A percentile compares a stretch with the other conserved stretches of the same genome.
Conservation (phyloP, 2,888 invertebrate species). For the Philonicus albiceps region DNA sequence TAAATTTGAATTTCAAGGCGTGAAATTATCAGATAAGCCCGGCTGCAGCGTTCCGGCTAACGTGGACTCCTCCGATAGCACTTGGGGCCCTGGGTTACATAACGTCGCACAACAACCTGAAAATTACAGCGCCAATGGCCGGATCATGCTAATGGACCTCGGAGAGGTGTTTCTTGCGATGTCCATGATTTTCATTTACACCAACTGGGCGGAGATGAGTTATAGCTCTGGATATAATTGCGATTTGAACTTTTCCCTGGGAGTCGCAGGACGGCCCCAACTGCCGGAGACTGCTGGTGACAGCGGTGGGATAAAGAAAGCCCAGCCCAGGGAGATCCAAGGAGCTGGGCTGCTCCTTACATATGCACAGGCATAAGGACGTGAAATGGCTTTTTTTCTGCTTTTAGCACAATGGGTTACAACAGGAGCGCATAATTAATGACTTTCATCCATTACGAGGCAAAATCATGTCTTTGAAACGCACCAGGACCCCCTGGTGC, state of each 20-base stretch:
- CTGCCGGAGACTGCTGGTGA: neutral
- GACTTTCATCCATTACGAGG: slow-evolving; percentile 40
- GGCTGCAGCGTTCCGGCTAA: neutral
- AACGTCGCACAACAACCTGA: slow-evolving; percentile 22
- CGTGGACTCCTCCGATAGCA: slow-evolving; percentile 5
- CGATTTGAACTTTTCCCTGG: slow-evolving; percentile 3
- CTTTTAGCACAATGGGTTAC: slow-evolving; percentile 13
- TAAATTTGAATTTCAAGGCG: slow-evolving; percentile 48
- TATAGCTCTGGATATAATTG: neutral
- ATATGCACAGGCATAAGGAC: neutral
- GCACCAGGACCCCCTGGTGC: neutral
- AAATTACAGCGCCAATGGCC: slow-evolving; percentile 27
- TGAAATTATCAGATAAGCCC: slow-evolving; percentile 47
- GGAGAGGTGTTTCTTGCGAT: slow-evolving; percentile 32
- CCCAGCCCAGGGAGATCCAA: neutral
- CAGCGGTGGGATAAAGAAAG: neutral
- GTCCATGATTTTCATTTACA: slow-evolving; percentile 37
- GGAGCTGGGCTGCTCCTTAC: neutral
- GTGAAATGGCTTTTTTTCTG: slow-evolving; percentile 10
- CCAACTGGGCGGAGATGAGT: slow-evolving; percentile 31
- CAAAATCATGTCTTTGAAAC: slow-evolving; percentile 11
- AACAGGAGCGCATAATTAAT: slow-evolving; percentile 40
- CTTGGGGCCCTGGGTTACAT: neutral
- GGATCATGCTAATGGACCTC: slow-evolving; percentile 37
- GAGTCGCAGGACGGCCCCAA: neutral